Conservation (phyloP, 2,113 vertebrate genomes). For the Scomber scombrus region DNA sequence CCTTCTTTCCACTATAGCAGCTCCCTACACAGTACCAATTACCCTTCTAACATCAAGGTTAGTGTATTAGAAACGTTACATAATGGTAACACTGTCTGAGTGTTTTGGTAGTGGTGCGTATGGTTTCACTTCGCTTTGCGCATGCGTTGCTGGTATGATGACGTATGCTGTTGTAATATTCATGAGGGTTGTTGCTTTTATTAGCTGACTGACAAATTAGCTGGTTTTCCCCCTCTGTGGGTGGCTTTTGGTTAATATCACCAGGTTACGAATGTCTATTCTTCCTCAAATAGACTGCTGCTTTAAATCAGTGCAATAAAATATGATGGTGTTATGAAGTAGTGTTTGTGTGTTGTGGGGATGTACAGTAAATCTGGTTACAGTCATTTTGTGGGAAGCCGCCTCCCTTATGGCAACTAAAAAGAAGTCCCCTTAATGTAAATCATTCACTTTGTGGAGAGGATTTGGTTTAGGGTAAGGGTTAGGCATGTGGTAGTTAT, state of each 20-base stretch:
- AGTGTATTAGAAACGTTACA: constrained; percentile 8
- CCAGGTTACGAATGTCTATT: background rate
- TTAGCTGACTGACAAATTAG: background rate
- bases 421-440: no score
- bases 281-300: background rate
- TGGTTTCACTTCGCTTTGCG: constrained; percentile 54
- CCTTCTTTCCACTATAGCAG: background rate
- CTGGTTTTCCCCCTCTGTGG: background rate
- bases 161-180: constrained; percentile 45
- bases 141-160: constrained; percentile 40
- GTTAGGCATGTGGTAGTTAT: no score
- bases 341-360: background rate
- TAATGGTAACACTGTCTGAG: background rate
- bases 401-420: no score
- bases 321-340: background rate
- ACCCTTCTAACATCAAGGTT: background rate
- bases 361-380: no score
- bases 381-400: no score
- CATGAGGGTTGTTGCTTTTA: constrained; percentile 15
- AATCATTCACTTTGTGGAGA: no score
- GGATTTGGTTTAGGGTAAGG: no score
- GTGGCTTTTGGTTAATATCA: background rate
- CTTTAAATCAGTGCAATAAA: background rate
- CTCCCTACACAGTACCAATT: no score
- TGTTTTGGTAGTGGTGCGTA: constrained; percentile 19